phyloP scores from a whole-genome alignment of 2,113 vertebrate species.

The Laterallus jamaicensis region DNA sequence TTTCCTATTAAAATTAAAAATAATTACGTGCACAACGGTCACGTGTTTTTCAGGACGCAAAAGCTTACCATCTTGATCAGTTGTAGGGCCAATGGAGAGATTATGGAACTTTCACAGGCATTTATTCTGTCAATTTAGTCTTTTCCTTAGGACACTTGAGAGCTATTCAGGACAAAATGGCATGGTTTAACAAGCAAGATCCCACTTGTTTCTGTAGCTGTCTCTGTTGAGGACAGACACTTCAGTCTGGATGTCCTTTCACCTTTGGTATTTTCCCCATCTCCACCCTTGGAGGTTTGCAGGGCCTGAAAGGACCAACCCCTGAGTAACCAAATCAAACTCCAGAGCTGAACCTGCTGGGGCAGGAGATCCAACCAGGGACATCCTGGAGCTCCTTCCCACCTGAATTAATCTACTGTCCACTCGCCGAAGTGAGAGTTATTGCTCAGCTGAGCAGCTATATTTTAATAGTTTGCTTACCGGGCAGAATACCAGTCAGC shows the following conservation, averaged over 20 bases:
- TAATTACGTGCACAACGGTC: background rate
- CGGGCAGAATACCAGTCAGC: background rate
- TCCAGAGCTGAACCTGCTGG: background rate
- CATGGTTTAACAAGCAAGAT: rapidly evolving
- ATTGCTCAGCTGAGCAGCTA: background rate
- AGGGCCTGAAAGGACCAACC: background rate
- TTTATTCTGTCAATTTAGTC: background rate
- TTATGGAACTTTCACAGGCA: background rate
- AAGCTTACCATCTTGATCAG: background rate
- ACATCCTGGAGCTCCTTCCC: background rate
- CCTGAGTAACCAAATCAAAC: background rate
- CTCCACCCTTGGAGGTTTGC: background rate
- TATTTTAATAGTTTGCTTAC: background rate
- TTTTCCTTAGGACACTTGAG: background rate
- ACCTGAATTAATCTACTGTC: background rate
- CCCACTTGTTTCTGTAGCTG: background rate
- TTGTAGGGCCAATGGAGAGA: background rate
- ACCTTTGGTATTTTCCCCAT: background rate
- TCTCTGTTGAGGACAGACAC: background rate
- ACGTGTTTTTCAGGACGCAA: background rate
- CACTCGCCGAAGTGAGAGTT: background rate
- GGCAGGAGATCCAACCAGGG: background rate
- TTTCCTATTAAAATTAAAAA: background rate
- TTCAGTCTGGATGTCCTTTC: background rate
- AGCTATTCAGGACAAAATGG: background rate